Percentiles rank a stretch among this genome's conserved stretches.
Conservation (phyloP, 2,888 invertebrate genomes). For the Tachystola acroxantha region DNA sequence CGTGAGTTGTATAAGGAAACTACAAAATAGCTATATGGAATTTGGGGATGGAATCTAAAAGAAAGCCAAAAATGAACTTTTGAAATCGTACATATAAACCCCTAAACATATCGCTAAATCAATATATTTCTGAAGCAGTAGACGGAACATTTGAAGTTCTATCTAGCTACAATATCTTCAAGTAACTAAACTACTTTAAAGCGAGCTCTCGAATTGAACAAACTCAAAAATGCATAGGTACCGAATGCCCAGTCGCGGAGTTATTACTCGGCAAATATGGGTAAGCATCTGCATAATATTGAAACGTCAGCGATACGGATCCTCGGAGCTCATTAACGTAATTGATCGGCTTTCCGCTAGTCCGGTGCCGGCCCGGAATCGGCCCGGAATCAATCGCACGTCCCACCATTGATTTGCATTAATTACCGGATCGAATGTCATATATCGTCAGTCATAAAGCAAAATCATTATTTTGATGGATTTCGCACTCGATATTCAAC, state of each 20-base stretch:
- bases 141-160: too few relatives aligned
- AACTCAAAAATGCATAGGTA: neutral
- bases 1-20: too few relatives aligned
- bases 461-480: constrained; percentile 66
- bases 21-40: too few relatives aligned
- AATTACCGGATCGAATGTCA: constrained; percentile 68
- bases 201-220: too few relatives aligned
- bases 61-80: too few relatives aligned
- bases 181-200: too few relatives aligned
- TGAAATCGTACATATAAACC: too few relatives aligned
- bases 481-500: constrained; percentile 29
- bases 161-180: too few relatives aligned
- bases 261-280: constrained; percentile 37
- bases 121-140: too few relatives aligned
- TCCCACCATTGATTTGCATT: constrained; percentile 73
- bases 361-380: constrained; percentile 52
- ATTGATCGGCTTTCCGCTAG: constrained; percentile 73
- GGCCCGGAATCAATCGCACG: constrained; percentile 46
- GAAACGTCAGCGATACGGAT: constrained; percentile 68
- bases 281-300: constrained; percentile 65
- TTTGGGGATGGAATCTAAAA: too few relatives aligned
- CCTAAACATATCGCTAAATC: too few relatives aligned
- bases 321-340: constrained; percentile 71
- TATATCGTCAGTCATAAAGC: constrained; percentile 52
- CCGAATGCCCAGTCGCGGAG: neutral